Evolutionary conservation across 2,888 invertebrate genomes (phyloP).

Genomic region (Crepidodera aurea): DNA sequence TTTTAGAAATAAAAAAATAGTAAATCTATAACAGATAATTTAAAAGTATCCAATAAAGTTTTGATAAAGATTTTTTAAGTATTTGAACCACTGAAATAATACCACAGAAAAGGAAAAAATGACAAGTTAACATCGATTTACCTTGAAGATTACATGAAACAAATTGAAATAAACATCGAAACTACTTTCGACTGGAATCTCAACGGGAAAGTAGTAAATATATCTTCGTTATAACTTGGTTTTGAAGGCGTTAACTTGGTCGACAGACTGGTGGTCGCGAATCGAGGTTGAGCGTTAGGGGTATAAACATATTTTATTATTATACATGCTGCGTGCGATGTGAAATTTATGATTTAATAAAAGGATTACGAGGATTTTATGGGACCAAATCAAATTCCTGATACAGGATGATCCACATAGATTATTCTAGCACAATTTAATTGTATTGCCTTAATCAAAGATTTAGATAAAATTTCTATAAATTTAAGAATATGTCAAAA

Average conservation of each 20-base stretch:
- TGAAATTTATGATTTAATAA: slow-evolving; percentile 20
- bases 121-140: too few species aligned
- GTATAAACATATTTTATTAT: slow-evolving; percentile 20
- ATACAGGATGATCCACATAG: neutral
- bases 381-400: slow-evolving; percentile 28
- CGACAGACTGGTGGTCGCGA: neutral
- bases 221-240: neutral
- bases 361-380: slow-evolving; percentile 23
- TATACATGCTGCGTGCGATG: slow-evolving; percentile 16
- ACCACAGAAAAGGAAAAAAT: too few species aligned
- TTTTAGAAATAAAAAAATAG: too few species aligned
- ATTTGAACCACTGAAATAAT: too few species aligned
- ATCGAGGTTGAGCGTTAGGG: neutral
- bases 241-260: neutral
- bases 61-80: too few species aligned
- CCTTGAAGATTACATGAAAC: too few species aligned
- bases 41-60: too few species aligned
- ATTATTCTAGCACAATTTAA: too few species aligned
- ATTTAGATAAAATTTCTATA: too few species aligned
- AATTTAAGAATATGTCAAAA: too few species aligned
- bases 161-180: slow-evolving; percentile 3
- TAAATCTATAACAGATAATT: too few species aligned
- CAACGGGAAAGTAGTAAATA: neutral
- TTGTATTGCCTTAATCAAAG: too few species aligned
- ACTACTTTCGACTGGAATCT: neutral